A percentile compares a stretch with the other conserved stretches of the same genome.
Conservation (phyloP, 2,113 vertebrate species). For the Nicator chloris region DNA sequence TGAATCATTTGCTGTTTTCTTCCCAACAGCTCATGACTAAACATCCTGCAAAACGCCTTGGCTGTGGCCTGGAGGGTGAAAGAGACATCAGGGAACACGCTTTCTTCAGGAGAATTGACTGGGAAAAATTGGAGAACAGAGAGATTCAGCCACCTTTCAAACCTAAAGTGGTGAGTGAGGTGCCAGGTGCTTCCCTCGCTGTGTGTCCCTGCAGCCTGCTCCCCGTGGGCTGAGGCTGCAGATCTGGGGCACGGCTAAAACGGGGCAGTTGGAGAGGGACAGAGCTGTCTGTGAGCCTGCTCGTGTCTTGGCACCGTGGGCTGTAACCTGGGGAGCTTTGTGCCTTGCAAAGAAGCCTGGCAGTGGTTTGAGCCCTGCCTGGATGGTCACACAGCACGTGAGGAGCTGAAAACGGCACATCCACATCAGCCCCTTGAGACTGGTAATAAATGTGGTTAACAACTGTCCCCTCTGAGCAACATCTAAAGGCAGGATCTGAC, state of each 20-base stretch:
- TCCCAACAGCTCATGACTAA: conserved; percentile 91
- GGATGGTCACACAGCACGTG: fast-evolving
- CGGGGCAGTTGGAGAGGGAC: background rate
- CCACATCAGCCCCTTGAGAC: background rate
- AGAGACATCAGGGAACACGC: conserved; percentile 91
- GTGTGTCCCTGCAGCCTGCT: background rate
- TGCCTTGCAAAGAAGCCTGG: background rate
- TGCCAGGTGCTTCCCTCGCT: background rate
- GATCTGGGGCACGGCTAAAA: background rate
- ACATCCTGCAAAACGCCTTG: conserved; percentile 93
- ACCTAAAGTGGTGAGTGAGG: conserved; percentile 94
- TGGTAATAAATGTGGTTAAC: background rate
- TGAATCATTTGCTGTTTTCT: background rate
- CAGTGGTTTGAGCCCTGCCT: background rate
- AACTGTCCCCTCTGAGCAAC: background rate
- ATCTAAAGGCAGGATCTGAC: background rate
- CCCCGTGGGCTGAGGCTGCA: background rate
- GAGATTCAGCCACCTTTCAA: conserved; percentile 98
- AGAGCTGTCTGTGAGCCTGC: background rate
- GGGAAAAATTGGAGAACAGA: conserved; percentile 90
- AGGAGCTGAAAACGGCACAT: background rate
- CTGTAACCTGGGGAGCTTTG: background rate
- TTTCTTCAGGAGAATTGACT: conserved; percentile 98
- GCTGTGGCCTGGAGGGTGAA: conserved; percentile 90
- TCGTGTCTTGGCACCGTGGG: background rate